phyloP scores from a whole-genome alignment of 2,113 vertebrate genomes.

The Trematomus loennbergii region DNA sequence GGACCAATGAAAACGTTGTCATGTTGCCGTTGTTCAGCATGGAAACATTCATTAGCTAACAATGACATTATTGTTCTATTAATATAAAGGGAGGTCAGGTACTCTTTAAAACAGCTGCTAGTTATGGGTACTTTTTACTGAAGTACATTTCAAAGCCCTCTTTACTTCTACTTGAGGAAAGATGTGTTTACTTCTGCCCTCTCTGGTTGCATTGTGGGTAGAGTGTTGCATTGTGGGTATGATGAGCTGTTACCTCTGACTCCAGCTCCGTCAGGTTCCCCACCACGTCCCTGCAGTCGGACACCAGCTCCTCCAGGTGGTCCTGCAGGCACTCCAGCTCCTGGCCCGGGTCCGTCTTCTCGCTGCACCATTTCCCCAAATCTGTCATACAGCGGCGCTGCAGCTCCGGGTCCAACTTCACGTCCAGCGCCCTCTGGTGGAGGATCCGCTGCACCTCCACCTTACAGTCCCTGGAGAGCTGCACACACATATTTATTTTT shows the following conservation, averaged over 20 bases:
- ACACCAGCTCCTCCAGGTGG: slow-evolving; percentile 92
- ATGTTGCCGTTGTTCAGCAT: no score
- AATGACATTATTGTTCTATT: no score
- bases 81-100: no score
- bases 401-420: slow-evolving; percentile 93
- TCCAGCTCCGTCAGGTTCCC: slow-evolving; percentile 95
- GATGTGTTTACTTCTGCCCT: no score
- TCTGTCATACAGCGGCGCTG: slow-evolving; percentile 95
- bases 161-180: no score
- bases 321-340: slow-evolving; percentile 97
- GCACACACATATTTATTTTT: not conserved
- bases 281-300: slow-evolving; percentile 91
- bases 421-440: slow-evolving; percentile 94
- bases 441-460: slow-evolving; percentile 95
- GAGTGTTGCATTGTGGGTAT: slow-evolving; percentile 5
- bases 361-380: slow-evolving; percentile 97
- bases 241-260: slow-evolving; percentile 86
- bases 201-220: no score
- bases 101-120: no score
- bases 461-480: slow-evolving; percentile 95
- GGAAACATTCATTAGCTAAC: no score
- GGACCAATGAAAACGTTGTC: no score
- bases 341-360: slow-evolving; percentile 93
- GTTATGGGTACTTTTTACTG: no score
- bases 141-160: no score